A percentile compares a stretch with the other conserved stretches of the same genome.
These are phyloP conservation scores for Sebastes taczanowskii DNA, from an alignment of 2,797 vertebrate species.

Conservation along the genomic window DNA sequence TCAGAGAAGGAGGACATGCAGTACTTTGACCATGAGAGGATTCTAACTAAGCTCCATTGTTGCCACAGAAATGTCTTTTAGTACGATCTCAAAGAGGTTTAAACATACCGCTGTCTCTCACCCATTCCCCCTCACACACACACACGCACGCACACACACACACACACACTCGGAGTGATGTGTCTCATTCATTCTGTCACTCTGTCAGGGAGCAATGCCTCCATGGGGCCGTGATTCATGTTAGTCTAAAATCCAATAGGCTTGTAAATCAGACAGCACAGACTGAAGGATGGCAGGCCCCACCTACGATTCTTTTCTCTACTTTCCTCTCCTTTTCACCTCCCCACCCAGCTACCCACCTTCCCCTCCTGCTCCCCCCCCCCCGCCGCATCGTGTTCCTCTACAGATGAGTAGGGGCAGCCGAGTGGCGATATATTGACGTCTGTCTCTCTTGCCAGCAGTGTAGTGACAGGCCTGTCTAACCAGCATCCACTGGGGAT, in stretches of 20 bases:
- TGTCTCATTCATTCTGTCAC: conserved; percentile 73
- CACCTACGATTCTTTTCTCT: conserved; percentile 28
- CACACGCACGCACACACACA: conserved; percentile 18
- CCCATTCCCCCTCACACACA: not conserved
- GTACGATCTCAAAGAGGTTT: conserved; percentile 42
- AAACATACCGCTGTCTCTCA: conserved; percentile 33
- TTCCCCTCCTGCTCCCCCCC: not conserved
- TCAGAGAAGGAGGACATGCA: conserved; percentile 26
- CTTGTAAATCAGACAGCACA: conserved; percentile 75
- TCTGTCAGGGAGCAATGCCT: conserved; percentile 68
- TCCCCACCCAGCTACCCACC: not conserved
- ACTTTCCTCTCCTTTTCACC: conserved; percentile 29
- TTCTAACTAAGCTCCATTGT: conserved; percentile 43
- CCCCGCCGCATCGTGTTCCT: conserved; percentile 5
- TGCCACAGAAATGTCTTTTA: conserved; percentile 45
- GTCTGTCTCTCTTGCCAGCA: conserved; percentile 51
- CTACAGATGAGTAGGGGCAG: conserved; percentile 54
- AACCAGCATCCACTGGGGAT: conserved; percentile 50
- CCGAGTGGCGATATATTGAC: conserved; percentile 61
- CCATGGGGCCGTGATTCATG: conserved; percentile 75
- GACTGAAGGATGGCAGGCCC: conserved; percentile 57
- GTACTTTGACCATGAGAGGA: conserved; percentile 19
- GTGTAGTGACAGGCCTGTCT: conserved; percentile 64
- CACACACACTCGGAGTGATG: conserved; percentile 41
- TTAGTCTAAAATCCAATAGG: conserved; percentile 78